Conservation (phyloP, 2,113 vertebrate genomes). For the Amphiprion percula region DNA sequence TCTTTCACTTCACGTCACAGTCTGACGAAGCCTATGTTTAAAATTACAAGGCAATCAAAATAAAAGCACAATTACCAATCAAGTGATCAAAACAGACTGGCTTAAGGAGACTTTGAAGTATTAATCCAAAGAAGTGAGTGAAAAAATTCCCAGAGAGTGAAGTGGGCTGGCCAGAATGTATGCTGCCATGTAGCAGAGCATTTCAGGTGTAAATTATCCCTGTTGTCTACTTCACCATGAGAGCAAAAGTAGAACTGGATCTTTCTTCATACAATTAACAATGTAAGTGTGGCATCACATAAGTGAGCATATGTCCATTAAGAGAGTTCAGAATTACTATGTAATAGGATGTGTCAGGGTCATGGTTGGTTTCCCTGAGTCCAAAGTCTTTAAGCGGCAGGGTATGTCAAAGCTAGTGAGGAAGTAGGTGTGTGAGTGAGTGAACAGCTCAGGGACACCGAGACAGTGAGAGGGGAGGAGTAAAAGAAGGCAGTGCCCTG, state of each 20-base stretch:
- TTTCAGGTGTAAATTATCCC: slow-evolving; percentile 54
- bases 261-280: neutral
- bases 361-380: slow-evolving; percentile 38
- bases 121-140: slow-evolving; percentile 65
- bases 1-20: slow-evolving; percentile 66
- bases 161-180: slow-evolving; percentile 25
- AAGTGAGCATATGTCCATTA: slow-evolving; percentile 12
- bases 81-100: slow-evolving; percentile 69
- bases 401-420: slow-evolving; percentile 26
- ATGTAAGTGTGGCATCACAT: neutral
- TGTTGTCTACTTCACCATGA: slow-evolving; percentile 2
- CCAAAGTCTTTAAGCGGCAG: slow-evolving; percentile 40
- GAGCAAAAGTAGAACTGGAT: slow-evolving; percentile 20
- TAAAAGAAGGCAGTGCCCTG: slow-evolving; percentile 70
- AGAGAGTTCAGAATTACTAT: slow-evolving; percentile 15
- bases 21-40: slow-evolving; percentile 49
- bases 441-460: slow-evolving; percentile 47
- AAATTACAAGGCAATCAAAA: slow-evolving; percentile 72
- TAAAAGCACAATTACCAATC: slow-evolving; percentile 71
- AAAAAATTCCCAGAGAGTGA: slow-evolving; percentile 64
- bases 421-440: slow-evolving; percentile 30
- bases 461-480: slow-evolving; percentile 23
- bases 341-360: slow-evolving; percentile 32
- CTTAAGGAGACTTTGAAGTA: slow-evolving; percentile 72
- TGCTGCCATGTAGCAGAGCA: slow-evolving; percentile 17